A percentile compares a stretch with the other conserved stretches of the same genome.
Evolutionary conservation across 2,888 invertebrate species (phyloP).

Genomic region (Leptopilina drosophilae): DNA sequence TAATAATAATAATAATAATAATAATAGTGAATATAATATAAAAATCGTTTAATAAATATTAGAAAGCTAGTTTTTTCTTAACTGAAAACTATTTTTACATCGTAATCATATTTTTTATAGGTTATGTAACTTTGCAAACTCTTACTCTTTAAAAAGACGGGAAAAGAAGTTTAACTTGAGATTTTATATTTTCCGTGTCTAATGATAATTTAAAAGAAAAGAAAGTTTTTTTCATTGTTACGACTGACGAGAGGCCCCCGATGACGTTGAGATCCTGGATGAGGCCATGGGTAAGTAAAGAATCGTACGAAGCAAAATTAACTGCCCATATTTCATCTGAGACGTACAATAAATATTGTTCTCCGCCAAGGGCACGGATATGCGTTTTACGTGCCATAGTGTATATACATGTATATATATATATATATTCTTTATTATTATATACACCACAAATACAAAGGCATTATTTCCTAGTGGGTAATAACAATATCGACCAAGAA

Average conservation of each 20-base stretch:
- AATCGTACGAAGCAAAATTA: conserved; percentile 38
- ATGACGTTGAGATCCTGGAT: conserved; percentile 16
- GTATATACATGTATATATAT: background rate
- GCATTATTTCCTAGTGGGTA: conserved; percentile 29
- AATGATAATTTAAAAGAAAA: background rate
- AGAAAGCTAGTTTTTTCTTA: no score
- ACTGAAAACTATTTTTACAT: no score
- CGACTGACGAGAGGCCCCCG: background rate
- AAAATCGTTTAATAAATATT: no score
- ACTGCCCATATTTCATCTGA: conserved; percentile 38
- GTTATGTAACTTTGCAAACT: no score
- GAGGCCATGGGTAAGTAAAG: background rate
- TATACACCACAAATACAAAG: conserved; percentile 5
- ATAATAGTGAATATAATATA: no score
- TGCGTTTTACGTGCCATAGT: conserved; percentile 22
- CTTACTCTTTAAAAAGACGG: no score
- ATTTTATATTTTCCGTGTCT: conserved; percentile 13
- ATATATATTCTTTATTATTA: conserved; percentile 11
- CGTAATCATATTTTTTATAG: no score
- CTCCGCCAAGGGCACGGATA: conserved; percentile 34
- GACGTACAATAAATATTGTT: conserved; percentile 40
- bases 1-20: no score
- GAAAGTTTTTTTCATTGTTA: background rate
- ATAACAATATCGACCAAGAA: conserved; percentile 38
- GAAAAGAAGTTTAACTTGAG: background rate